Evolutionary conservation across 1,140 invertebrate genomes (phyloP), one percentile per base, ranked within the genome.

Genomic region (Battus philenor): DNA sequence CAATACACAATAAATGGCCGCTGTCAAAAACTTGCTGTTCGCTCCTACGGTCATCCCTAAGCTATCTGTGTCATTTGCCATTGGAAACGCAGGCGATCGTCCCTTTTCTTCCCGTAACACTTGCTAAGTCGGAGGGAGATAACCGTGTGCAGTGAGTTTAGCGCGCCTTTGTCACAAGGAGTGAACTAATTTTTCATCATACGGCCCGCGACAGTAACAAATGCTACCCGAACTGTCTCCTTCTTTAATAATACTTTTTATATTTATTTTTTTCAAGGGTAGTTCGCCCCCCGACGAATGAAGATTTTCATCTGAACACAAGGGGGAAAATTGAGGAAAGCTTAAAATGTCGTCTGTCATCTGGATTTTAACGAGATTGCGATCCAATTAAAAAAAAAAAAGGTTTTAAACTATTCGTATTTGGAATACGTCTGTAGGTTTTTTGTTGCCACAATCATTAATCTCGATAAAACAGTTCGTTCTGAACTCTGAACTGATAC

Each of bases 171-270:
- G 81, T 83, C 77, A 83, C 74, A 65, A 79, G 68, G 73, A 81
- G 77, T 80, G 81, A 80, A 81, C 81, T 86, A 87, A 87, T 87
- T 87, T 87, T 87, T 87, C 86, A 87, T 87, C 84, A 87, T 86
- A 86, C 81, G 75, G 74, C 70, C 80, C 73, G 54, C 78, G 86
- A 87, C 86, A 86, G 82, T 85, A 74, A 87, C 86, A 87, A 87
- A 87, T 87, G 77, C 71, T 67, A 67, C 75, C 75, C 82, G 79
- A 87, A 87, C 84, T 86, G 86, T 87, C 84, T 85, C 75, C 73
- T 86, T 84, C 86, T 87, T 87, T 87, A 87, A 86, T 87, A 87
- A 87, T 87, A 87, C 83, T 86, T 86, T 86, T 87, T 86, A 75
- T 81, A 61, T 66, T 64, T 70, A 57, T 65, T 66, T 71, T 80